Conservation (phyloP, 2,888 invertebrate species). For the Leptinotarsa tumamoca region DNA sequence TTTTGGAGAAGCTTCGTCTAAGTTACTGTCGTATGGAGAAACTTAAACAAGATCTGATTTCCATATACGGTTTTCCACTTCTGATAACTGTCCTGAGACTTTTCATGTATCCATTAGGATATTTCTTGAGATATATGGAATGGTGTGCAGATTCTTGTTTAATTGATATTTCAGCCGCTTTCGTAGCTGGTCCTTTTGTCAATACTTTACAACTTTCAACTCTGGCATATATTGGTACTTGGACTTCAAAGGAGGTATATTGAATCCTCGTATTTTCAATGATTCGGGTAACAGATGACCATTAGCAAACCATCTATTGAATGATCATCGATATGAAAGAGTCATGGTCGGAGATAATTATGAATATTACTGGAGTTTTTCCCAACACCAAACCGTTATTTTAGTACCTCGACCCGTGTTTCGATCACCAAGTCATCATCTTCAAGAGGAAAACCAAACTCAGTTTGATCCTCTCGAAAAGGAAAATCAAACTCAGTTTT, state of each 20-base stretch:
- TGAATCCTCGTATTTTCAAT: neutral
- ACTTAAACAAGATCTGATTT: neutral
- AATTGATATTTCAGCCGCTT: neutral
- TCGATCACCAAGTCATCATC: no score
- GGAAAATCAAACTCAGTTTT: no score
- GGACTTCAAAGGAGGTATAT: conserved; percentile 2
- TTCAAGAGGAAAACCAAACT: no score
- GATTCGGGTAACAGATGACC: no score
- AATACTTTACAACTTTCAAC: neutral
- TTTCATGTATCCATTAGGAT: conserved; percentile 2
- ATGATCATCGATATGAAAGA: no score
- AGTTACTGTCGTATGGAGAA: neutral
- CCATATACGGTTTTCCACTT: neutral
- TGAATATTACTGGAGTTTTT: no score
- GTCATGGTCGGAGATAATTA: no score
- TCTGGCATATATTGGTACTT: neutral
- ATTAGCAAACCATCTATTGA: no score
- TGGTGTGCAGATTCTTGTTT: neutral
- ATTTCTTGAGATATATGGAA: neutral
- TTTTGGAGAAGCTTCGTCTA: neutral
- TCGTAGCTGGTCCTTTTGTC: neutral
- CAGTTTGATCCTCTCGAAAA: no score
- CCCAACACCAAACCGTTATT: no score
- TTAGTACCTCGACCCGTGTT: no score
- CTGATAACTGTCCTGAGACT: neutral